Base-by-base conservation (phyloP, 2,113 vertebrate species). In the Oophaga pumilio region DNA sequence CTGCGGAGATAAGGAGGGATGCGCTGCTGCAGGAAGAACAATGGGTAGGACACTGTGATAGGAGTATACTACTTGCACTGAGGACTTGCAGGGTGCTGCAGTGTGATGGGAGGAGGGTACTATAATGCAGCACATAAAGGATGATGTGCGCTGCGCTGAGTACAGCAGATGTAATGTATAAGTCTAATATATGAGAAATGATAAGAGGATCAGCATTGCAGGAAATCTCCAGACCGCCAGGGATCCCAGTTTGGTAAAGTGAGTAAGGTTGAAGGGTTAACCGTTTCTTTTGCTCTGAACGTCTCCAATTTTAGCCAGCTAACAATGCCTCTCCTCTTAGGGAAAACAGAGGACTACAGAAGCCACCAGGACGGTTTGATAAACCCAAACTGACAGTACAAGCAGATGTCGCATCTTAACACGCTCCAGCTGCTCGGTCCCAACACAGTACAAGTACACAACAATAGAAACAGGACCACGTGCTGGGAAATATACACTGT, bases 361-460 rank as follows among this genome's bases (percentile, higher is more conserved):
- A 80, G 90, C 82, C 88, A 88, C 88, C 89, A 89, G 82, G 71
- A 12, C 3, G 43, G 59, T 1, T 66, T 68, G 15, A 74, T 82
- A 87, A 87, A 87, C 64, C 52, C 68, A 87, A 82, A 52, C 50
- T 87, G 86, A 87, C 79, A 87, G 50, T 76, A 57, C 73, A 33
- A 82, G 86, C 86, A 87, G 86, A 87, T 87, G 86, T 68, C 73
- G 43, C 79, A 64, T 87, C 69, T 26, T 82, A 82, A 82, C 69
- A 82, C 20, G 43, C 69, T 76, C 66, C 86, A 87, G 86, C 86
- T 87, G 86, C 79, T 82, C 79, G 18, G 15, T 76, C 79, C 22
- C 60, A 49, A 85, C 33, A 85, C 84, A 62, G 50, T 56, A 80
- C 15, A 81, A 62, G 50, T 56, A 80, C 15, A 81, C 52, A 76